phyloP scores from a whole-genome alignment of 2,113 vertebrate genomes.

The Cairina moschata region DNA sequence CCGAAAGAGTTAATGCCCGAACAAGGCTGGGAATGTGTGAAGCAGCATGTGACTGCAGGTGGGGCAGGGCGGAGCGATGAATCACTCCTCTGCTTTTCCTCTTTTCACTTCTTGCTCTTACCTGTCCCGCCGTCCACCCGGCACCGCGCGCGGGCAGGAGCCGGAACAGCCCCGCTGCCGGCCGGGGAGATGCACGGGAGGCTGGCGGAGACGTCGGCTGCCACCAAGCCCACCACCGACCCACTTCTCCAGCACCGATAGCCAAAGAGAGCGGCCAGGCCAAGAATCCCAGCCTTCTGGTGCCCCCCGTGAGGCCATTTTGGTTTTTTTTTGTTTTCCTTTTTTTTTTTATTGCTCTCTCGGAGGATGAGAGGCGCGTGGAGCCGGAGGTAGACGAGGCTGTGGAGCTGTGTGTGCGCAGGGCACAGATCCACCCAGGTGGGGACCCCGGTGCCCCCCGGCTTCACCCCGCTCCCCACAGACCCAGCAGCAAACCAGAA shows the following conservation, averaged over 20 bases:
- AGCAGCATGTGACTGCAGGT: conserved; percentile 69
- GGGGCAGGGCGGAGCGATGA: conserved; percentile 67
- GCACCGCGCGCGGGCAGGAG: not conserved
- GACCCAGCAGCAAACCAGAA: not conserved
- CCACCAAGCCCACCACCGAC: not conserved
- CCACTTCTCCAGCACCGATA: not conserved
- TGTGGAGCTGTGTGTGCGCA: not conserved
- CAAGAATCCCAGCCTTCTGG: not conserved
- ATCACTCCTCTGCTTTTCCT: conserved; percentile 59
- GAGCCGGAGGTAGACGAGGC: not conserved
- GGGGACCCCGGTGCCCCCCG: not conserved
- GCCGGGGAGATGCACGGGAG: not conserved
- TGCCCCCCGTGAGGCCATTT: not conserved
- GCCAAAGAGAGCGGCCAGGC: rapidly evolving
- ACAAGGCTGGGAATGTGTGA: conserved; percentile 15
- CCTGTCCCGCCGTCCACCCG: conserved; percentile 9
- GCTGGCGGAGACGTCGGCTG: not conserved
- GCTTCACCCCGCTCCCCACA: not conserved
- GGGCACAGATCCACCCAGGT: not conserved
- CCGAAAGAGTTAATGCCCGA: conserved; percentile 45
- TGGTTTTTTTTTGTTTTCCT: not conserved
- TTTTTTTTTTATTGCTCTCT: not conserved
- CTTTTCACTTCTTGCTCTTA: conserved; percentile 67
- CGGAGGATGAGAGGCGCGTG: conserved; percentile 2
- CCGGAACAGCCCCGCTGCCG: not conserved